Percentiles rank a stretch among this genome's conserved stretches.
Evolutionary conservation across 2,888 invertebrate species (phyloP).

Genomic region (Sarcophaga caerulescens): DNA sequence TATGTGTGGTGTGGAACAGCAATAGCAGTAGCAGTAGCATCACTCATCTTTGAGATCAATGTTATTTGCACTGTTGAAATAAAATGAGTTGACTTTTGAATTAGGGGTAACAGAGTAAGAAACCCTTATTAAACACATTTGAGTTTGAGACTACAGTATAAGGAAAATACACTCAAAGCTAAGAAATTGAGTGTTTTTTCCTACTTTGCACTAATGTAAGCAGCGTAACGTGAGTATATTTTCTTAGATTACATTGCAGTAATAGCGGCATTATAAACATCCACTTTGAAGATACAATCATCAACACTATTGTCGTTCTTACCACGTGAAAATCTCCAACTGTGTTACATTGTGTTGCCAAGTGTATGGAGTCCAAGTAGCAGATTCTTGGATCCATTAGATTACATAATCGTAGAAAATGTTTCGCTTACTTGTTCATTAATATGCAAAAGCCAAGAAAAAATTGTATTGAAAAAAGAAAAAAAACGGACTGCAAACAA

Average conservation of each 20-base stretch:
- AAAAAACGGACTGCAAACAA: slow-evolving; percentile 20
- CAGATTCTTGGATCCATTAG: slow-evolving; percentile 43
- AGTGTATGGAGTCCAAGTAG: slow-evolving; percentile 43
- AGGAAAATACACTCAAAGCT: slow-evolving; percentile 20
- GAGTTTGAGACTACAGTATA: not conserved
- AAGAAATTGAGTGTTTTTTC: slow-evolving; percentile 34
- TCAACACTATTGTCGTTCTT: slow-evolving; percentile 10
- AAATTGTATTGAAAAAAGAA: slow-evolving; percentile 1
- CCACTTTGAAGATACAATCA: not conserved
- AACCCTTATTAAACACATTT: not conserved
- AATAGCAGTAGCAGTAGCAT: not conserved
- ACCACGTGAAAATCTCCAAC: slow-evolving; percentile 66
- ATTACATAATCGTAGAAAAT: slow-evolving; percentile 56
- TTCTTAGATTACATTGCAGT: slow-evolving; percentile 23
- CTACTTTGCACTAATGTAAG: not conserved
- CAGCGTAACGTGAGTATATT: not conserved
- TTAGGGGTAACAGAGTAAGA: not conserved
- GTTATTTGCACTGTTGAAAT: not conserved
- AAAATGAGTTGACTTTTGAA: not conserved
- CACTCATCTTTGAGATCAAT: slow-evolving; percentile 27
- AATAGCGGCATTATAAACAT: slow-evolving; percentile 50
- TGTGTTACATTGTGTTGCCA: slow-evolving; percentile 56
- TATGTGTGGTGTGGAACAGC: not conserved
- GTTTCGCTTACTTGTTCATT: slow-evolving; percentile 25
- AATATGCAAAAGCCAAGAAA: slow-evolving; percentile 42